These are phyloP conservation scores for Drosophila gaucha DNA, from an alignment of 2,888 invertebrate genomes.

Conservation along the genomic window DNA sequence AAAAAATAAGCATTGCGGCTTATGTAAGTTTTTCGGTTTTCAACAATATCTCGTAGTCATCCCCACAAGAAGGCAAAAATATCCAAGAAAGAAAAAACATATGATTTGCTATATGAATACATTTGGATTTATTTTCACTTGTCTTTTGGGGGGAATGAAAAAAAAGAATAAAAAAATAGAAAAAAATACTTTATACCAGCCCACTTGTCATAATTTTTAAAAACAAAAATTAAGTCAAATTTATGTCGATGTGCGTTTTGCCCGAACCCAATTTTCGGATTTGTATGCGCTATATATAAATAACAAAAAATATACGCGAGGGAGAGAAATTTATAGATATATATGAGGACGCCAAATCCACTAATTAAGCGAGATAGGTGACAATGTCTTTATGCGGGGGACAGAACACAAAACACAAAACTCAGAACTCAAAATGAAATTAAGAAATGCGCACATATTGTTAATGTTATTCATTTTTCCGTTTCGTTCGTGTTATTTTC, in stretches of 20 bases:
- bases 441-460: slow-evolving; percentile 59
- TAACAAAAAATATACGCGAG: slow-evolving; percentile 33
- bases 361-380: slow-evolving; percentile 76
- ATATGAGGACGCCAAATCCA: slow-evolving; percentile 67
- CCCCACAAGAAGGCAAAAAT: slow-evolving; percentile 30
- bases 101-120: slow-evolving; percentile 71
- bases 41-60: slow-evolving; percentile 36
- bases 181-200: slow-evolving; percentile 39
- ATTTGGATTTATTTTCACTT: slow-evolving; percentile 63
- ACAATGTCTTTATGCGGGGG: slow-evolving; percentile 54
- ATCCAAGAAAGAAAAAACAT: slow-evolving; percentile 50
- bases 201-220: slow-evolving; percentile 78
- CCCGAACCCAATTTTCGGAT: slow-evolving; percentile 51
- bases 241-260: slow-evolving; percentile 50
- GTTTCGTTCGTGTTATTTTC: slow-evolving; percentile 50
- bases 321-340: slow-evolving; percentile 18
- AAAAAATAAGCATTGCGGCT: slow-evolving; percentile 43
- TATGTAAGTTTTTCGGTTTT: slow-evolving; percentile 49
- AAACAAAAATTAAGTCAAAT: slow-evolving; percentile 70
- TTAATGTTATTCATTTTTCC: slow-evolving; percentile 34
- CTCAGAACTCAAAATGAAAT: slow-evolving; percentile 27
- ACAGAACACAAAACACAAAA: neutral
- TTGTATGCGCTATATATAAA: slow-evolving; percentile 65
- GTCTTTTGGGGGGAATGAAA: slow-evolving; percentile 16
- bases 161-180: neutral